phyloP scores from a whole-genome alignment of 2,113 vertebrate species.

The Scytalopus superciliaris region DNA sequence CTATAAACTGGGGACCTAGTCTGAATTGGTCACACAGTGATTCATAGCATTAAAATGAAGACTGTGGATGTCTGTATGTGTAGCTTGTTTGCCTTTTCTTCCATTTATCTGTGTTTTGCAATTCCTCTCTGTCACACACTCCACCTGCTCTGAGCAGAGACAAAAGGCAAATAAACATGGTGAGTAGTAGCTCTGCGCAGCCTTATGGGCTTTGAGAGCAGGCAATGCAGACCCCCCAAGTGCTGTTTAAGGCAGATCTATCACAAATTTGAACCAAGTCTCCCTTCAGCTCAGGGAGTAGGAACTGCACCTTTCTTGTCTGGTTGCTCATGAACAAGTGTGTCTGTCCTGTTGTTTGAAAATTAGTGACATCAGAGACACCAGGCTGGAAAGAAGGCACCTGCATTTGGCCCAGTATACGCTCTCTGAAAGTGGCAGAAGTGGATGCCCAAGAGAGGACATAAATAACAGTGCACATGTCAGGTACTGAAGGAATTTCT shows the following conservation, averaged over 20 bases:
- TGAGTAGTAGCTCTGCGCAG: not conserved
- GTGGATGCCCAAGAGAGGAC: not conserved
- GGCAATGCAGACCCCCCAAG: not conserved
- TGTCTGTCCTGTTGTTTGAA: not conserved
- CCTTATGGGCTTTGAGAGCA: not conserved
- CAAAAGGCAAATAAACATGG: not conserved
- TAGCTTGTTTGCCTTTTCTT: not conserved
- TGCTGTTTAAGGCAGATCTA: not conserved
- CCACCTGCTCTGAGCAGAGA: not conserved
- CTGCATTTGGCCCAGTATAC: not conserved
- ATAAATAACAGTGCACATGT: not conserved
- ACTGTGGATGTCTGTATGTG: not conserved
- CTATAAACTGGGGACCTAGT: not conserved
- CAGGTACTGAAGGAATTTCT: not conserved
- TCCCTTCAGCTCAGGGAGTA: not conserved
- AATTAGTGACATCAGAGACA: not conserved
- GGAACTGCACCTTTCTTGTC: not conserved
- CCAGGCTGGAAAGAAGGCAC: not conserved
- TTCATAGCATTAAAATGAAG: not conserved
- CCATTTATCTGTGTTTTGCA: not conserved
- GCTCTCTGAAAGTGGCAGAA: not conserved
- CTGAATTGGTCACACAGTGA: not conserved
- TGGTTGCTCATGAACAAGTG: not conserved
- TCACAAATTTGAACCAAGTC: not conserved
- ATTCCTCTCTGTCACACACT: not conserved